Conservation (phyloP, 2,113 vertebrate species). For the Saguinus midas region DNA sequence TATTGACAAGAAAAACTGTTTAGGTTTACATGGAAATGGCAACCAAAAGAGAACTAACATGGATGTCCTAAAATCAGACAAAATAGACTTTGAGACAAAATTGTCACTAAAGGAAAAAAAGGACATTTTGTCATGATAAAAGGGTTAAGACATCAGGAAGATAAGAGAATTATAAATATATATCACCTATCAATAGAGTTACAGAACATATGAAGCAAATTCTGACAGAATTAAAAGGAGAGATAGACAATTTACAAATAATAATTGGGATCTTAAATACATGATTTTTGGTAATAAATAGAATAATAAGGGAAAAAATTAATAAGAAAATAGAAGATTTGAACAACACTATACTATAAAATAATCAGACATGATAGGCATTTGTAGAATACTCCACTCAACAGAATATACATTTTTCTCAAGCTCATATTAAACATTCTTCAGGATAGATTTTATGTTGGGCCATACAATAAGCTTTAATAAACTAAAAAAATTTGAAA, state of each 20-base stretch:
- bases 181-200: no score
- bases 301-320: background rate
- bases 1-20: background rate
- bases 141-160: background rate
- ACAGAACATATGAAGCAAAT: no score
- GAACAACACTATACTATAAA: background rate
- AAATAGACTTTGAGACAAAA: background rate
- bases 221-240: background rate
- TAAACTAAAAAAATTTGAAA: background rate
- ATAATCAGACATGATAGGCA: background rate
- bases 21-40: background rate
- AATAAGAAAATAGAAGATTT: background rate
- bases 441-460: background rate
- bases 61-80: background rate
- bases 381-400: background rate
- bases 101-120: background rate
- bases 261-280: background rate
- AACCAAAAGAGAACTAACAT: background rate
- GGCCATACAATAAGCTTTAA: background rate
- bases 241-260: background rate
- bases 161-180: background rate
- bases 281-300: background rate
- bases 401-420: background rate
- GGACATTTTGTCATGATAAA: background rate
- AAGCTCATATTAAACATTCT: background rate